Percentiles rank a stretch among this genome's conserved stretches.
phyloP scores from a whole-genome alignment of 2,888 invertebrate species.

The Drosophila kanekoi region DNA sequence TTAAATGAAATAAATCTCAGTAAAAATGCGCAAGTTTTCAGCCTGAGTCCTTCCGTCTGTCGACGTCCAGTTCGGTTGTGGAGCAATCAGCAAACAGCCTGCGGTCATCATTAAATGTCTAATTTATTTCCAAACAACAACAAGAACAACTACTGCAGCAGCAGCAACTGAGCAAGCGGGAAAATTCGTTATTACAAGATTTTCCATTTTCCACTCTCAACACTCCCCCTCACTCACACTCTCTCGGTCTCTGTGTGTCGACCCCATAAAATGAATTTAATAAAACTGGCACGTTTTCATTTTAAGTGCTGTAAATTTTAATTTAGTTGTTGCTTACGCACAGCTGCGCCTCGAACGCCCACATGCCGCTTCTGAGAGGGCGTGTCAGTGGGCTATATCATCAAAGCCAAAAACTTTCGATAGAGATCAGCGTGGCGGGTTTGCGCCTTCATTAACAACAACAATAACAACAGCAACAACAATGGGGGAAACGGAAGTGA shows the following conservation, averaged over 20 bases:
- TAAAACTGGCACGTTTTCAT: slow-evolving; percentile 78
- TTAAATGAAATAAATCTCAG: slow-evolving; percentile 79
- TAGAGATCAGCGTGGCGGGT: slow-evolving; percentile 66
- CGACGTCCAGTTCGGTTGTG: slow-evolving; percentile 36
- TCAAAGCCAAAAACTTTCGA: slow-evolving; percentile 75
- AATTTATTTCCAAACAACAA: slow-evolving; percentile 74
- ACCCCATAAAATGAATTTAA: slow-evolving; percentile 75
- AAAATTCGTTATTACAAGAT: slow-evolving; percentile 71
- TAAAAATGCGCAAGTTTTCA: slow-evolving; percentile 59
- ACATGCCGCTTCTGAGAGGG: slow-evolving; percentile 9
- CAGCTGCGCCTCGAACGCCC: slow-evolving; percentile 61
- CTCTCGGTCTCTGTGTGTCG: slow-evolving; percentile 7
- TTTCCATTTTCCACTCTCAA: slow-evolving; percentile 57
- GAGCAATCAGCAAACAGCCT: slow-evolving; percentile 77
- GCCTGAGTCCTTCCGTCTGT: not conserved
- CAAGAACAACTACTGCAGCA: slow-evolving; percentile 34
- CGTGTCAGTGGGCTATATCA: slow-evolving; percentile 49
- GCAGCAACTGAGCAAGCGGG: slow-evolving; percentile 49
- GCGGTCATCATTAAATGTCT: slow-evolving; percentile 81
- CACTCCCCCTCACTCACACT: not conserved
- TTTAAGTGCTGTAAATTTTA: slow-evolving; percentile 81
- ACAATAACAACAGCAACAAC: slow-evolving; percentile 21
- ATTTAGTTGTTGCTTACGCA: slow-evolving; percentile 75
- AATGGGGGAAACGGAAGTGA: slow-evolving; percentile 60
- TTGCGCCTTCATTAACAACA: slow-evolving; percentile 67